These are phyloP conservation scores for Charadrius vociferus DNA, from an alignment of 2,113 vertebrate species.

Conservation along the genomic window DNA sequence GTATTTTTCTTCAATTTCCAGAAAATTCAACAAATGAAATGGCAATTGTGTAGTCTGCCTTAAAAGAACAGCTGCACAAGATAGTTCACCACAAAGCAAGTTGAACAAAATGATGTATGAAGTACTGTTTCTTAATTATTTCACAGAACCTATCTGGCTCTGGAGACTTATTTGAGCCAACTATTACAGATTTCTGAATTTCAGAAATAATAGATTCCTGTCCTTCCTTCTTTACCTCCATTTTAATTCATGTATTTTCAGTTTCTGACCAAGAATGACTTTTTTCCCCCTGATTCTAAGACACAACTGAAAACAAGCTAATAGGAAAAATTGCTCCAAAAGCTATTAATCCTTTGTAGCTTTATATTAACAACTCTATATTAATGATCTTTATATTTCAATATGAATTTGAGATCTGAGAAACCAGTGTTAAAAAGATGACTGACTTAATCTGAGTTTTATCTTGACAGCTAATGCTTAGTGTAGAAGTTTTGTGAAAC, in stretches of 20 bases:
- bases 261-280: neutral
- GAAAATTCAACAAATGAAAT: slow-evolving; percentile 16
- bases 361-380: neutral
- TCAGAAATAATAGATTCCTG: slow-evolving; percentile 16
- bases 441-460: slow-evolving; percentile 4
- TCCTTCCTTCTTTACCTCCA: neutral
- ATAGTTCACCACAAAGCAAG: slow-evolving; percentile 10
- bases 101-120: slow-evolving; percentile 31
- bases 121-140: slow-evolving; percentile 55
- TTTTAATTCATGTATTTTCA: slow-evolving; percentile 23
- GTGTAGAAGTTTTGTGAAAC: neutral
- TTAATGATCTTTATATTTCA: neutral
- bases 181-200: slow-evolving; percentile 19
- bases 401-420: neutral
- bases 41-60: neutral
- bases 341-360: neutral
- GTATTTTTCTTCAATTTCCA: neutral
- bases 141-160: slow-evolving; percentile 30
- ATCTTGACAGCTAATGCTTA: neutral
- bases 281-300: neutral
- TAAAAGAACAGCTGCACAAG: slow-evolving; percentile 23
- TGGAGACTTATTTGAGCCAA: slow-evolving; percentile 21
- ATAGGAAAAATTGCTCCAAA: neutral
- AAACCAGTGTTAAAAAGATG: neutral
- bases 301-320: neutral